phyloP scores from a whole-genome alignment of 2,113 vertebrate genomes.

The Tympanuchus pallidicinctus region DNA sequence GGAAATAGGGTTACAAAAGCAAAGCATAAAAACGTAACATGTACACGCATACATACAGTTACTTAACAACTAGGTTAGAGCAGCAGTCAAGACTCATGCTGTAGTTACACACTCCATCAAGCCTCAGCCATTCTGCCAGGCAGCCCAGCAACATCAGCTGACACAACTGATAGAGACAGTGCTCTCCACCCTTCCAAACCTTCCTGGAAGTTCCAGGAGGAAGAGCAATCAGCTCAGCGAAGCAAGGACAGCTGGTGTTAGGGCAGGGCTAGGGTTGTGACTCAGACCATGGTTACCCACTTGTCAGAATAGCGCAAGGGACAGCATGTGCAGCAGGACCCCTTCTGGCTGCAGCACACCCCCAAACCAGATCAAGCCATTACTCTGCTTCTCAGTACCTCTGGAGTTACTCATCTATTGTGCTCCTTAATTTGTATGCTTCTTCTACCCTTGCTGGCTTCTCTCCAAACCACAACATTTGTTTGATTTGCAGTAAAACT shows the following conservation, averaged over 20 bases:
- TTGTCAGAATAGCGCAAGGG: background rate
- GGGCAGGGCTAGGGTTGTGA: fast-evolving
- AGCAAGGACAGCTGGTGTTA: background rate
- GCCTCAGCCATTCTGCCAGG: background rate
- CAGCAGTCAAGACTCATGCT: background rate
- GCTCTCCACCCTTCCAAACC: background rate
- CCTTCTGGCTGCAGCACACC: background rate
- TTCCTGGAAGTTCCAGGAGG: background rate
- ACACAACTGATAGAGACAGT: background rate
- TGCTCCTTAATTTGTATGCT: background rate
- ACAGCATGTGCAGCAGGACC: background rate
- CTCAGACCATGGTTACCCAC: fast-evolving
- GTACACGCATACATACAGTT: background rate
- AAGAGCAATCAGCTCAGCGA: background rate
- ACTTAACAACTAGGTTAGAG: background rate
- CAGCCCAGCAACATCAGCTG: background rate
- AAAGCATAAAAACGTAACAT: background rate
- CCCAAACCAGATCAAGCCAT: background rate
- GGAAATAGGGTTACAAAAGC: background rate
- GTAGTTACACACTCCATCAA: background rate
- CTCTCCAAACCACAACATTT: conserved; percentile 36
- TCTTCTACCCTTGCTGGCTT: background rate
- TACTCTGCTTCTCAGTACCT: background rate
- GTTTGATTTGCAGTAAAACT: background rate
- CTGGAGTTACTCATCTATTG: background rate